Percentiles rank a stretch among this genome's conserved stretches.
Evolutionary conservation across 2,888 invertebrate genomes (phyloP).

Genomic region (Latrodectus hesperus): DNA sequence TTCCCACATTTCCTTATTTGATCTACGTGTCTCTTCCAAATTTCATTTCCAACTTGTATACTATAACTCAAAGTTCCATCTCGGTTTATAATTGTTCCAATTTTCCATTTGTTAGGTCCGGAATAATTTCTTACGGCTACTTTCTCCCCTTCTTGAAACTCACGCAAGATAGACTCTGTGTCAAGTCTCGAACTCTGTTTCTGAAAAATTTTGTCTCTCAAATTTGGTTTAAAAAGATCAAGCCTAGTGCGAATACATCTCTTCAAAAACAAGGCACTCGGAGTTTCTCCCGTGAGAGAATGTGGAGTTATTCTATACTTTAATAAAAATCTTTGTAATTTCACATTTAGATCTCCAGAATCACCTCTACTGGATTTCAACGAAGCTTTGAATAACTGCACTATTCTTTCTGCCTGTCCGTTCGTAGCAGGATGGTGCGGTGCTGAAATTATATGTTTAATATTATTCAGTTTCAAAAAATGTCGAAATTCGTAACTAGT

Average conservation of each 20-base stretch:
- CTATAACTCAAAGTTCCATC: conserved; percentile 35
- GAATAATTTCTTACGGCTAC: conserved; percentile 35
- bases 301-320: conserved; percentile 47
- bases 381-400: conserved; percentile 61
- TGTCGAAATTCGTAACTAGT: conserved; percentile 26
- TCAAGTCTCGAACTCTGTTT: too few species aligned
- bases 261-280: conserved; percentile 40
- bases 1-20: conserved; percentile 34
- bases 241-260: conserved; percentile 35
- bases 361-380: conserved; percentile 39
- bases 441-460: conserved; percentile 65
- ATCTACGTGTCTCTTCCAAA: conserved; percentile 35
- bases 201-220: conserved; percentile 4
- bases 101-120: conserved; percentile 35
- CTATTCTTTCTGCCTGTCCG: conserved; percentile 72
- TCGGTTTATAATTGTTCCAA: conserved; percentile 35
- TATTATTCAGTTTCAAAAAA: conserved; percentile 68
- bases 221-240: conserved; percentile 29
- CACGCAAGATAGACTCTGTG: too few species aligned
- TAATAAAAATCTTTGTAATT: conserved; percentile 46
- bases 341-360: conserved; percentile 48
- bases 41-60: conserved; percentile 29
- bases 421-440: conserved; percentile 71
- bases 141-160: conserved; percentile 30
- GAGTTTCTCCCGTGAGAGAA: conserved; percentile 45